Evolutionary conservation across 2,797 vertebrate species (phyloP).

Genomic region (Helarctos malayanus): DNA sequence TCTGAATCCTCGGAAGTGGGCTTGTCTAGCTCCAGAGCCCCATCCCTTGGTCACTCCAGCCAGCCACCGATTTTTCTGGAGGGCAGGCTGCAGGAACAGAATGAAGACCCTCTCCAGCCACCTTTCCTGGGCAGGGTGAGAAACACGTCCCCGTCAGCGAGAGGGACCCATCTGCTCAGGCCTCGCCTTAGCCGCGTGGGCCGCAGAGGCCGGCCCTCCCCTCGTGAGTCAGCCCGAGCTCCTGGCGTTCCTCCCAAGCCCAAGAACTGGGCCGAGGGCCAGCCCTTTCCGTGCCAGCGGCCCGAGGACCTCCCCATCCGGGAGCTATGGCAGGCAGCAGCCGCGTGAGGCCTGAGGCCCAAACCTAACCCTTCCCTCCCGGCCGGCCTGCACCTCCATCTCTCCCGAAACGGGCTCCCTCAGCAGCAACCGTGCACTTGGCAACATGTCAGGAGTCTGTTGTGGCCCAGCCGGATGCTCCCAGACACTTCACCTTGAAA

Average conservation of each 20-base stretch:
- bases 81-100: background rate
- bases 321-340: constrained; percentile 65
- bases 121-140: background rate
- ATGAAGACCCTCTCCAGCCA: background rate
- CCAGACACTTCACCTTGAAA: constrained; percentile 32
- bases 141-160: background rate
- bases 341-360: constrained; percentile 71
- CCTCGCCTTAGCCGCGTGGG: background rate
- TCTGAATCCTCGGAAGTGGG: background rate
- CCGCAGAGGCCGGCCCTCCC: background rate
- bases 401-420: constrained; percentile 66
- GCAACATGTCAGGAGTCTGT: background rate
- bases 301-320: constrained; percentile 46
- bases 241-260: constrained; percentile 66
- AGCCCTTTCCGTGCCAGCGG: constrained; percentile 69
- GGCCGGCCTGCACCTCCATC: constrained; percentile 68
- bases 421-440: rapidly evolving
- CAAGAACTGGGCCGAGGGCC: constrained; percentile 68
- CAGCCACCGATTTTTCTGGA: background rate
- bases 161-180: background rate
- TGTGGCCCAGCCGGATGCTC: background rate
- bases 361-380: constrained; percentile 82
- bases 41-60: background rate
- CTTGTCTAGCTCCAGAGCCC: background rate
- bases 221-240: constrained; percentile 65